These are phyloP conservation scores for Arothron firmamentum DNA, from an alignment of 2,113 vertebrate genomes.

Conservation along the genomic window DNA sequence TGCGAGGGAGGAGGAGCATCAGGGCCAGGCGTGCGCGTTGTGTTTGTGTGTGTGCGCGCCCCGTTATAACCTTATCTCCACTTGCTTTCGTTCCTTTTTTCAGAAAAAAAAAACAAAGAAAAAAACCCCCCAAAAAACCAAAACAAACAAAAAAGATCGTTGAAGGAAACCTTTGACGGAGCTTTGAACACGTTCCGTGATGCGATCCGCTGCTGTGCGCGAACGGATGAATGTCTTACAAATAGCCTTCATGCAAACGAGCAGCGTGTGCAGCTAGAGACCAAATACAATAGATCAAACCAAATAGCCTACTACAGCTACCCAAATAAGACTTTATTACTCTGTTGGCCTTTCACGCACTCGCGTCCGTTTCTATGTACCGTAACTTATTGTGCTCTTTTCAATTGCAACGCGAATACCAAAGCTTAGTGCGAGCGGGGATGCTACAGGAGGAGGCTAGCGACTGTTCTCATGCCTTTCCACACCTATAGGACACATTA, in stretches of 20 bases:
- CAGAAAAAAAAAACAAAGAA: too few species aligned
- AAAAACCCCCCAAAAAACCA: too few species aligned
- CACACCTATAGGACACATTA: constrained; percentile 49
- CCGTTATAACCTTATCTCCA: not conserved
- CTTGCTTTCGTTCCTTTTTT: constrained; percentile 44
- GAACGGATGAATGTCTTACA: constrained; percentile 56
- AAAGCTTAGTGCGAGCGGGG: constrained; percentile 64
- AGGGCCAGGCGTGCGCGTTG: constrained; percentile 59
- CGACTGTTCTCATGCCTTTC: constrained; percentile 67
- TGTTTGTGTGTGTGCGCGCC: constrained; percentile 25
- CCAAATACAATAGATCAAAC: constrained; percentile 69
- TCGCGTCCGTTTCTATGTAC: constrained; percentile 36
- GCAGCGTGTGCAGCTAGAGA: constrained; percentile 69
- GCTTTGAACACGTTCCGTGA: constrained; percentile 49
- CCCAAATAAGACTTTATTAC: constrained; percentile 63
- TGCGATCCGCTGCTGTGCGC: constrained; percentile 52
- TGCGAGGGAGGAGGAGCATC: constrained; percentile 72
- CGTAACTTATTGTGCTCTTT: constrained; percentile 33
- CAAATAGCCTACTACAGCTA: constrained; percentile 57
- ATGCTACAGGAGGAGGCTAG: constrained; percentile 58
- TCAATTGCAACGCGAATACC: constrained; percentile 62
- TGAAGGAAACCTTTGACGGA: constrained; percentile 39
- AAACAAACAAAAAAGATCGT: not conserved
- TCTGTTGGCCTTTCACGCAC: constrained; percentile 52
- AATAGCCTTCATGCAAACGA: constrained; percentile 53